A percentile compares a stretch with the other conserved stretches of the same genome.
phyloP scores from a whole-genome alignment of 2,888 invertebrate species.

The Oscheius onirici region DNA sequence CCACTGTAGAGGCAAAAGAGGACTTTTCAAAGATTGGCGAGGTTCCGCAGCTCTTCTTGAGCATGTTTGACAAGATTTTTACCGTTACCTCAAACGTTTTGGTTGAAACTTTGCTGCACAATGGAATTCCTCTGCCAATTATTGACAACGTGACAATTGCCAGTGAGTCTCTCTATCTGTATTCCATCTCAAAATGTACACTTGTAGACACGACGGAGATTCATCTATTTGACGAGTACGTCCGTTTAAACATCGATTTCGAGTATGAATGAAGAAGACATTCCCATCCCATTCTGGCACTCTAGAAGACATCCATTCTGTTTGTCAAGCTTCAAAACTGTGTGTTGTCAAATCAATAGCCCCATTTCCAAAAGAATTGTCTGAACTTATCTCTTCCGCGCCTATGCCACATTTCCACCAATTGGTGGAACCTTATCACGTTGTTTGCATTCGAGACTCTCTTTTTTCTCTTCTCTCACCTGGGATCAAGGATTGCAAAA shows the following conservation, averaged over 20 bases:
- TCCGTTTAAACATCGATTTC: slow-evolving; percentile 48
- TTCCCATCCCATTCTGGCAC: slow-evolving; percentile 8
- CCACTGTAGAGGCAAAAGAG: slow-evolving; percentile 40
- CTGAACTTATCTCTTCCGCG: slow-evolving; percentile 28
- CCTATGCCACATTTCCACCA: slow-evolving; percentile 29
- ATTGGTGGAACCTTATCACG: slow-evolving; percentile 24
- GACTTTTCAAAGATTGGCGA: slow-evolving; percentile 60
- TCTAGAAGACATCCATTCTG: not conserved
- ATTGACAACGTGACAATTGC: slow-evolving; percentile 63
- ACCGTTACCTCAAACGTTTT: slow-evolving; percentile 50
- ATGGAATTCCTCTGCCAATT: slow-evolving; percentile 62
- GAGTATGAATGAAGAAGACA: slow-evolving; percentile 33
- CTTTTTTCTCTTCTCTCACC: not conserved
- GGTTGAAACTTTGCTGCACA: slow-evolving; percentile 46
- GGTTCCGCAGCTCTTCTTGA: slow-evolving; percentile 52
- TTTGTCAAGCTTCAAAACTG: slow-evolving; percentile 9
- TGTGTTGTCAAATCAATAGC: slow-evolving; percentile 7
- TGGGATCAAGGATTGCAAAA: not conserved
- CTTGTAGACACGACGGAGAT: slow-evolving; percentile 42
- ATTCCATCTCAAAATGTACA: not conserved
- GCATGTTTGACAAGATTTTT: slow-evolving; percentile 47
- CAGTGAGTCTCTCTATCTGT: slow-evolving; percentile 37
- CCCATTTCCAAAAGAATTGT: not conserved
- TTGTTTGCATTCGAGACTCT: slow-evolving; percentile 21
- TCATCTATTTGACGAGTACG: slow-evolving; percentile 41